Evolutionary conservation across 2,113 vertebrate genomes (phyloP), one percentile per base, ranked within the genome.

Genomic region (Oncorhynchus masou): DNA sequence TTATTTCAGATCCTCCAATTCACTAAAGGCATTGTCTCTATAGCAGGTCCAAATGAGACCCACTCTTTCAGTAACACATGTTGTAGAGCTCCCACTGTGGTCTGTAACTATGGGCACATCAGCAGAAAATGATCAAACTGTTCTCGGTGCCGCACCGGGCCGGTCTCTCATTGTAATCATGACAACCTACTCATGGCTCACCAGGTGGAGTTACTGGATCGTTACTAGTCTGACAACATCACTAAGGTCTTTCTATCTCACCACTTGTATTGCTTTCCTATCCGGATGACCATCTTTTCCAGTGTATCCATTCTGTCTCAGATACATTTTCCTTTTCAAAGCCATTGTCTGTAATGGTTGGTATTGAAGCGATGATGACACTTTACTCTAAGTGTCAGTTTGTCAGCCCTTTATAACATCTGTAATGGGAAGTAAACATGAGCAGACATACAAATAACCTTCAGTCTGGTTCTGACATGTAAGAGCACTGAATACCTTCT

Each of bases 121-220:
- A 54, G 16, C 39, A 45, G 39, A 45, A 45, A 45, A 45, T 45
- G 39, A 54, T 54, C 51, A 19, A 64, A n/a, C 60, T 64, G 9
- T 64, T n/a, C n/a, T 54, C 13, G 15, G 34, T 39, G 34, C 34
- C 34, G 34, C 9, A 73, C 59, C 68, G 39, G 68, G 60, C 68
- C 80, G 83, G 77, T 71, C 71, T 39, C 83, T 86, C 80, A 48
- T 75, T 51, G 85, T 92, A 73, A 75, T 83, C 88, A 91, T 93
- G 87, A 87, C 86, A 86, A 91, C 89, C 82, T 69, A 79, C 81
- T 88, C 79, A 64, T 68, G 16, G 54, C 72, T 71, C 73, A 85
- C 83, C 75, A 88, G 85, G 83, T 82, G 84, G 76, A 83, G 74
- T 76, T 74, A 70, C 78, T 72, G 81, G 54, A 9, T 77, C 72